Evolutionary conservation across 1,140 invertebrate genomes (phyloP), one percentile per base, ranked within the genome.

Genomic region (Stegodyphus mimosarum): DNA sequence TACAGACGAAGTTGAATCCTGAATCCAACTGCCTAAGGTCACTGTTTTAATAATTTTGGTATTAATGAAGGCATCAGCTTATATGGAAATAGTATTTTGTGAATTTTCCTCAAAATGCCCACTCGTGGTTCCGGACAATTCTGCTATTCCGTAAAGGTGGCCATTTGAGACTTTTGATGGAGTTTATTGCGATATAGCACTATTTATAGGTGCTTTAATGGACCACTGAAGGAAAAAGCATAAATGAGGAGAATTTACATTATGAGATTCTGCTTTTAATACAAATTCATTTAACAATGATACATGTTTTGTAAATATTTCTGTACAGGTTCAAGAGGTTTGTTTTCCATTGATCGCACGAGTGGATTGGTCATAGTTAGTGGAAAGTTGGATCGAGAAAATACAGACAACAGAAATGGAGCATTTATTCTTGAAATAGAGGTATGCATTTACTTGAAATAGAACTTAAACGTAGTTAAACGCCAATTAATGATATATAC

Each of bases 361-460:
- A 94, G 95, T 1, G 97, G 97, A 0, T 90, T 94, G 80, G 93
- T 98, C 1, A 95, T 94, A 87, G 96, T 96, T 0, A 91, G 94
- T 67, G 93, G 93, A 73, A 90, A 93, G 69, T 91, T 98, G 72
- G 96, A 98, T 89, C 92, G 96, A 87, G 96, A 98, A 91, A 93
- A 94, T 88, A 88, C 93, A 94, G n/a, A 92, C 93, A 18, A 93
- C 94, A 93, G 92, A 51, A 95, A 95, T 90, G 95, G 95, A 15
- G 95, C 96, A 69, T 97, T 96, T 88, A 96, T 98, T 87, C 91
- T 98, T 73, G 93, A 95, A 89, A 95, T 97, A 88, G 93, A 94
- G 86, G 95, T 95, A 17, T 92, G 88, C 90, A n/a, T 60, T 86
- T 75, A 74, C 84, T 60, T 60, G 33, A 33, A 33, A 33, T 33